A percentile compares a stretch with the other conserved stretches of the same genome.
phyloP scores from a whole-genome alignment of 2,113 vertebrate species.

The Semicossyphus pulcher region DNA sequence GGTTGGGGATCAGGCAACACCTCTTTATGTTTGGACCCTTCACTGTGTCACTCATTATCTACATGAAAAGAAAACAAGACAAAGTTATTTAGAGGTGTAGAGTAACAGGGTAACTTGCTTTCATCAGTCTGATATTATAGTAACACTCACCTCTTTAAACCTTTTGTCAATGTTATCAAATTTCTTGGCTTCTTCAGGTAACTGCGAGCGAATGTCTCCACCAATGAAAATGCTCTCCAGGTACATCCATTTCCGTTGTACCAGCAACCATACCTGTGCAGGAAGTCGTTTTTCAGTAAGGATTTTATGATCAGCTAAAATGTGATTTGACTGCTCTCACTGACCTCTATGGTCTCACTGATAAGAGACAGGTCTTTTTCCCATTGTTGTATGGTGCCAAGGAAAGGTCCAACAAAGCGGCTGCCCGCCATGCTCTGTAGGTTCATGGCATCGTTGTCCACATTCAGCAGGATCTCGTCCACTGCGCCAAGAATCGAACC shows the following conservation, averaged over 20 bases:
- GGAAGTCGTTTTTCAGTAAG: background rate
- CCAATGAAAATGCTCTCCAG: slow-evolving; percentile 95
- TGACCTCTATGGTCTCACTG: slow-evolving; percentile 94
- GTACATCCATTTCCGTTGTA: slow-evolving; percentile 99
- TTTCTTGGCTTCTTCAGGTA: slow-evolving; percentile 93
- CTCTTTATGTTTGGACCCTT: slow-evolving; percentile 88
- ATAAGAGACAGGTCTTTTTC: slow-evolving; percentile 94
- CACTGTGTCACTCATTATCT: slow-evolving; percentile 93
- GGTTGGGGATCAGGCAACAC: slow-evolving; percentile 88
- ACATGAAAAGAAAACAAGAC: slow-evolving; percentile 4
- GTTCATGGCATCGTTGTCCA: slow-evolving; percentile 93
- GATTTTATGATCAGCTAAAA: background rate
- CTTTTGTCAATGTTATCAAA: slow-evolving; percentile 90
- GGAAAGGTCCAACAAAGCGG: slow-evolving; percentile 93
- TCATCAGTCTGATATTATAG: background rate
- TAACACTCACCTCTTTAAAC: slow-evolving; percentile 89
- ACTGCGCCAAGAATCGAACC: slow-evolving; percentile 90
- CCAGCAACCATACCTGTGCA: slow-evolving; percentile 90
- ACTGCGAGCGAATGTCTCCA: slow-evolving; percentile 91
- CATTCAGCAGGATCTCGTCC: slow-evolving; percentile 89
- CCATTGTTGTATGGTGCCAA: slow-evolving; percentile 88
- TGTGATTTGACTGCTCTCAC: slow-evolving; percentile 5
- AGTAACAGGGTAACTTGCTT: background rate
- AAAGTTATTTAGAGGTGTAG: background rate
- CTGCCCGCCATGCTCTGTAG: slow-evolving; percentile 94